These are phyloP conservation scores for Siphamia tubifer DNA, from an alignment of 2,113 vertebrate genomes.

Conservation along the genomic window DNA sequence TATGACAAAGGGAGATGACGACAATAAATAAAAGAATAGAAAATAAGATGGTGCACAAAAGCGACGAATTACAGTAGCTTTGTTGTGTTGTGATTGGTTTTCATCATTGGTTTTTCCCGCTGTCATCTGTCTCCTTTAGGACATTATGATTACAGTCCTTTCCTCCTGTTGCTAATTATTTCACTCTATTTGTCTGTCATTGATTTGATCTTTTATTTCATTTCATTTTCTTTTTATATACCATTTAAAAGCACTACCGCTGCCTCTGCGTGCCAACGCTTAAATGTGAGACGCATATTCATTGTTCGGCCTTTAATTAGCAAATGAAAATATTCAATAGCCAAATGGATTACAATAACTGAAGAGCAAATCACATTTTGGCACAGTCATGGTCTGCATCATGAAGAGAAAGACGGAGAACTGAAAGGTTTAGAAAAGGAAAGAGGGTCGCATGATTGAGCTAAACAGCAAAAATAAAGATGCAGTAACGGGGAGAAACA, in stretches of 20 bases:
- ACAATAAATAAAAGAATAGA: neutral
- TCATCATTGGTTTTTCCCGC: slow-evolving; percentile 26
- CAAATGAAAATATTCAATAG: slow-evolving; percentile 17
- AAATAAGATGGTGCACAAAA: slow-evolving; percentile 14
- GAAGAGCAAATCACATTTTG: slow-evolving; percentile 31
- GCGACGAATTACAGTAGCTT: neutral
- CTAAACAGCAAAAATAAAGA: slow-evolving; percentile 5
- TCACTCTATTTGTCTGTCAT: neutral
- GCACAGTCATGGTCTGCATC: slow-evolving; percentile 21
- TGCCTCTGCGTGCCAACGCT: neutral
- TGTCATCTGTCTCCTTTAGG: neutral
- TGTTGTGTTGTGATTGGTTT: neutral
- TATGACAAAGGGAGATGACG: slow-evolving; percentile 1
- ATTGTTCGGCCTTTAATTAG: slow-evolving; percentile 46
- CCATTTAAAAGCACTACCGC: neutral
- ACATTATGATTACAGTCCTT: neutral
- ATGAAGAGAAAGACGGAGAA: slow-evolving; percentile 9
- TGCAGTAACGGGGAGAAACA: neutral
- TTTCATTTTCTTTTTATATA: neutral
- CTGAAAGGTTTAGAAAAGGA: neutral
- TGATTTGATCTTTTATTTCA: neutral
- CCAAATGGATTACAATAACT: slow-evolving; percentile 43
- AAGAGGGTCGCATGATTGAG: neutral
- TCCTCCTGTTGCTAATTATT: too few relatives aligned
- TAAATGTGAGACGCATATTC: neutral